Conservation (phyloP, 2,113 vertebrate genomes). For the Anser brachyrhynchus region DNA sequence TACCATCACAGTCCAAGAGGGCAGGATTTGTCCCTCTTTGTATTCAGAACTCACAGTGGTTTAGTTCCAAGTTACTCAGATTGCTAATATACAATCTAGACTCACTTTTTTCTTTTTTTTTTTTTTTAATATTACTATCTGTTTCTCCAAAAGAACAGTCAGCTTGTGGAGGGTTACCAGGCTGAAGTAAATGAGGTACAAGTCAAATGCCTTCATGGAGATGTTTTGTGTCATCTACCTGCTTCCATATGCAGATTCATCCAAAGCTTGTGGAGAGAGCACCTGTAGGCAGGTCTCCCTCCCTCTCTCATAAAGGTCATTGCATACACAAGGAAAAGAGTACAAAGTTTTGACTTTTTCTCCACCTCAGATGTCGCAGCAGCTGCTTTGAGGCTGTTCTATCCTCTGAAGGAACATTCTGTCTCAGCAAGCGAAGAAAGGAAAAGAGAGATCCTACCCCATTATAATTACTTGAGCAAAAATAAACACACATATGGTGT, state of each 20-base stretch:
- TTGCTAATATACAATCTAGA: neutral
- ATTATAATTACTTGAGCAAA: constrained; percentile 69
- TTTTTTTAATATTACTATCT: neutral
- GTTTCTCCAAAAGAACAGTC: neutral
- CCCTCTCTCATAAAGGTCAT: neutral
- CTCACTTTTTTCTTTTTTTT: neutral
- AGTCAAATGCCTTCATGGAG: neutral
- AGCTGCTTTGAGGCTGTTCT: constrained; percentile 66
- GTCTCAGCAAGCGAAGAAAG: constrained; percentile 57
- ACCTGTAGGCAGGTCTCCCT: neutral
- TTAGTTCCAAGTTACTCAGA: neutral
- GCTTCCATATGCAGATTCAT: neutral
- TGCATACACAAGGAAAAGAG: neutral
- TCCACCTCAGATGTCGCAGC: constrained; percentile 48
- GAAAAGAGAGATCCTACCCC: constrained; percentile 60
- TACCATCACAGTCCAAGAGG: neutral
- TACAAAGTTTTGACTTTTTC: constrained; percentile 22
- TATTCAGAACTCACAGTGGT: neutral
- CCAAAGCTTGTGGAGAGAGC: rapidly evolving
- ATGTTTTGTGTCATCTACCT: neutral
- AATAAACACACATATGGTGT: constrained; percentile 74
- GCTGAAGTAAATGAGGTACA: neutral
- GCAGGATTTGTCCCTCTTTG: neutral
- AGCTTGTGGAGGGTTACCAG: rapidly evolving
- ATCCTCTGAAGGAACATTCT: constrained; percentile 68